Evolutionary conservation across 2,113 vertebrate species (phyloP), one percentile per base, ranked within the genome.

Genomic region (Dasypus novemcinctus): DNA sequence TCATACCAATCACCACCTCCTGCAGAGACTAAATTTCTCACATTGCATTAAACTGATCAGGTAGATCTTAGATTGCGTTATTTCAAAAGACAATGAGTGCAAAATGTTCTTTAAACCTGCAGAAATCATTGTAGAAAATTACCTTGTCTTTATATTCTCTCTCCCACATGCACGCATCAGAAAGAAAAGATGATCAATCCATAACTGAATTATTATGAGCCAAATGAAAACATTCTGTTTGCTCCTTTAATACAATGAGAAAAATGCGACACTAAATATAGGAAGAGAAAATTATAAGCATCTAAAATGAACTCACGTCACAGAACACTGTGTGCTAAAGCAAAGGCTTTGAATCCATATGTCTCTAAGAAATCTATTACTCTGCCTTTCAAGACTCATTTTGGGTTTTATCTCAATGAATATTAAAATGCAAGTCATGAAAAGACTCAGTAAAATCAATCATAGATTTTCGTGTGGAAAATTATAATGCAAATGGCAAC

Each of bases 171-270:
- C 78, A 97, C 79, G 96, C 90, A 97, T 87, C 92, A 93, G 91
- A 98, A 96, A 96, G 94, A 96, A 78, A 97, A 93, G 94, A 95
- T 92, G 95, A 97, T 87, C 91, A 97, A 91, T 94, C 87, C 38
- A 96, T 95, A 97, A 97, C 96, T 96, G 98, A 98, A 96, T 92
- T 97, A 98, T 93, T 54, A 97, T 88, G 41, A 97, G 71, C 59
- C 94, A 98, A 29, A 59, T 94, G 75, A 95, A 97, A 97, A 97
- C 71, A 95, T 96, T 97, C 93, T 97, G 96, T 92, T 97, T 98
- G 85, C 68, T 98, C 92, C 90, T 97, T 92, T 94, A 94, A 88
- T 83, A 96, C 63, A 87, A 94, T 74, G 88, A 66, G 49, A 84
- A 52, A 69, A 76, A 97, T 7, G 4, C 90, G 80, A 80, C 25